Conservation (phyloP, 2,888 invertebrate species). For the Stenotaenia linearis region DNA sequence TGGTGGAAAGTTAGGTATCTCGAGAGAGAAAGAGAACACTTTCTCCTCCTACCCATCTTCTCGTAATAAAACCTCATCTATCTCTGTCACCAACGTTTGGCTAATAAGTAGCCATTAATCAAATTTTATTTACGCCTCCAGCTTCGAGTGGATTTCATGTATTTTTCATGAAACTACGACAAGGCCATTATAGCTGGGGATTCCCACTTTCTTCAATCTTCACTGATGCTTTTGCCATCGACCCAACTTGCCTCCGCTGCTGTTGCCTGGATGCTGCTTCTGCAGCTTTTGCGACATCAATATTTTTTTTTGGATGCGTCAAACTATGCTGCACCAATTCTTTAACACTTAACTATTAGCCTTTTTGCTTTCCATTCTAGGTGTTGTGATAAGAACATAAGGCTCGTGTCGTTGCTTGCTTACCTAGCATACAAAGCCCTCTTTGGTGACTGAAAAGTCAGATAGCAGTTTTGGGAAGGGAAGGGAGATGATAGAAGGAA, state of each 20-base stretch:
- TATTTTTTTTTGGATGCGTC: background rate
- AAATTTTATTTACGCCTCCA: background rate
- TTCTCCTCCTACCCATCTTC: background rate
- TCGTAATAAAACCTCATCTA: slow-evolving; percentile 3
- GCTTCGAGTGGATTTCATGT: slow-evolving; percentile 21
- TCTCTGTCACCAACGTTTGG: slow-evolving; percentile 27
- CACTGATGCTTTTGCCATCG: slow-evolving; percentile 12
- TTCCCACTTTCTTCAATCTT: slow-evolving; percentile 19
- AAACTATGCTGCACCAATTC: no score
- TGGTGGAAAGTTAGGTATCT: slow-evolving; percentile 1
- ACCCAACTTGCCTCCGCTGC: background rate
- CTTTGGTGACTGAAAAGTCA: slow-evolving; percentile 18
- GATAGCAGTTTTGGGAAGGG: slow-evolving; percentile 5
- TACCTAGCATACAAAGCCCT: slow-evolving; percentile 27
- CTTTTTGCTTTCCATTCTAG: background rate
- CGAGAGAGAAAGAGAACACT: background rate
- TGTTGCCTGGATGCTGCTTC: background rate
- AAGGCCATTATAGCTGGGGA: slow-evolving; percentile 8
- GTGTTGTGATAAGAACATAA: slow-evolving; percentile 27
- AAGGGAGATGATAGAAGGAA: background rate
- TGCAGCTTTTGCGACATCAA: background rate
- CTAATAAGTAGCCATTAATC: slow-evolving; percentile 6
- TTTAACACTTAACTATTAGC: background rate
- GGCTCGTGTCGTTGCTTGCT: slow-evolving; percentile 28
- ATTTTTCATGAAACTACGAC: slow-evolving; percentile 28